A percentile compares a stretch with the other conserved stretches of the same genome.
Conservation (phyloP, 2,888 invertebrate genomes). For the Phyllotreta striolata region DNA sequence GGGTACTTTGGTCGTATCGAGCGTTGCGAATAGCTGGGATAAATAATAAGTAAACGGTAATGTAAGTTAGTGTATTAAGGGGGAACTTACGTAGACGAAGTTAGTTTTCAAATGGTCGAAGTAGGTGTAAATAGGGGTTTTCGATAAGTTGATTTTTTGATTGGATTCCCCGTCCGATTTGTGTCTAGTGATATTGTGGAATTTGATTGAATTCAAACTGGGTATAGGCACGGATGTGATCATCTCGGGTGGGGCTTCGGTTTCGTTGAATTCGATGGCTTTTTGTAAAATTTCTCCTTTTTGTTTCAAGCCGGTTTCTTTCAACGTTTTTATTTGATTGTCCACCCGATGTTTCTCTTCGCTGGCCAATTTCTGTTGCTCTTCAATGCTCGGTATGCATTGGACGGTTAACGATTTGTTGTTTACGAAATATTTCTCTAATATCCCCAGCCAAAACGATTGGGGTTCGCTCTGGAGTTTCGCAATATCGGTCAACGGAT, state of each 20-base stretch:
- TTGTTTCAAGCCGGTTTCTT: conserved; percentile 71
- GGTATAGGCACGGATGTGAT: conserved; percentile 80
- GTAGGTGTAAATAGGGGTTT: conserved; percentile 78
- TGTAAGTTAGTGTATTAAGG: neutral
- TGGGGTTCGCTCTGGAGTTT: conserved; percentile 69
- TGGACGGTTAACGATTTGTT: conserved; percentile 70
- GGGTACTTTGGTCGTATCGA: conserved; percentile 73
- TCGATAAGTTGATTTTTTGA: conserved; percentile 66
- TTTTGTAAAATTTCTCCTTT: conserved; percentile 69
- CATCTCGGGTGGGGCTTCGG: conserved; percentile 74
- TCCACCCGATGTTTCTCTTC: conserved; percentile 77
- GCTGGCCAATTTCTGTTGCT: conserved; percentile 72
- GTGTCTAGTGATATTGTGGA: conserved; percentile 65
- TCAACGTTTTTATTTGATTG: conserved; percentile 70
- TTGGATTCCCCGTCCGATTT: conserved; percentile 59
- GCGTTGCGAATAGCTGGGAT: conserved; percentile 73
- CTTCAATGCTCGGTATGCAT: conserved; percentile 70
- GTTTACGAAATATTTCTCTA: conserved; percentile 73
- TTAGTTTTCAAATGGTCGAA: conserved; percentile 83
- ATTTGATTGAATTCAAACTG: conserved; percentile 74
- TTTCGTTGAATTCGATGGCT: conserved; percentile 81
- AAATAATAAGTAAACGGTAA: neutral
- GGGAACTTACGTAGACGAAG: conserved; percentile 79
- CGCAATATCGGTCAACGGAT: conserved; percentile 70
- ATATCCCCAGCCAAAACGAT: conserved; percentile 76